A percentile compares a stretch with the other conserved stretches of the same genome.
These are phyloP conservation scores for Eufriesea mexicana DNA, from an alignment of 1,140 invertebrate species.

Conservation along the genomic window DNA sequence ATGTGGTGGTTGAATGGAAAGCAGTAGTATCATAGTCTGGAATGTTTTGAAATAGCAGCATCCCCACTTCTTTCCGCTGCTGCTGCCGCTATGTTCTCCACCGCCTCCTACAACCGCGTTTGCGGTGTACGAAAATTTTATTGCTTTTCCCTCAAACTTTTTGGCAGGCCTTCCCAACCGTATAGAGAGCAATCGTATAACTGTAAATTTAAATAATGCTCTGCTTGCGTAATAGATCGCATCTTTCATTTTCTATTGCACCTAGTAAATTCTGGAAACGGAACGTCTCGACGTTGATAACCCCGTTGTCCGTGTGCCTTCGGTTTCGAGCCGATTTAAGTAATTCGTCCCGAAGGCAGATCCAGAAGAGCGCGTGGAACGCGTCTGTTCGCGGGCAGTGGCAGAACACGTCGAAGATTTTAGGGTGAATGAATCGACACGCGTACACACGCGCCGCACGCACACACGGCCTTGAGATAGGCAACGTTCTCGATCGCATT, in stretches of 20 bases:
- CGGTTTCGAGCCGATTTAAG: not conserved
- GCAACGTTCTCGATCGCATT: constrained; percentile 42
- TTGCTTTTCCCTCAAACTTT: constrained; percentile 48
- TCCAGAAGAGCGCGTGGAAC: not conserved
- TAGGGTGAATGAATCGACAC: not conserved
- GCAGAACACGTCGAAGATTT: not conserved
- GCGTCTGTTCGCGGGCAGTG: too few species aligned
- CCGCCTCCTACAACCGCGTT: constrained; percentile 1
- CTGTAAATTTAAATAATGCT: constrained; percentile 9
- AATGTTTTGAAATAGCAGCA: constrained; percentile 75
- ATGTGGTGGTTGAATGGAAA: constrained; percentile 67
- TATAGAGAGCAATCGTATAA: constrained; percentile 35
- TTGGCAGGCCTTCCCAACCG: constrained; percentile 17
- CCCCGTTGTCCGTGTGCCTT: not conserved
- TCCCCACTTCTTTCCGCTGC: constrained; percentile 25
- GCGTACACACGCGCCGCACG: too few species aligned
- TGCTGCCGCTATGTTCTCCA: not conserved
- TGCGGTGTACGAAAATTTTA: constrained; percentile 33
- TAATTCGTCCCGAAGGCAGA: not conserved
- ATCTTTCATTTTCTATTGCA: not conserved
- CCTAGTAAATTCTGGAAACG: not conserved
- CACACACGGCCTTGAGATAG: constrained; percentile 7
- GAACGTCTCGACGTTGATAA: not conserved
- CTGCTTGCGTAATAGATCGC: not conserved
- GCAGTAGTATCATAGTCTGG: constrained; percentile 74